Evolutionary conservation across 2,888 invertebrate genomes (phyloP).

Genomic region (Agrypnus murinus): DNA sequence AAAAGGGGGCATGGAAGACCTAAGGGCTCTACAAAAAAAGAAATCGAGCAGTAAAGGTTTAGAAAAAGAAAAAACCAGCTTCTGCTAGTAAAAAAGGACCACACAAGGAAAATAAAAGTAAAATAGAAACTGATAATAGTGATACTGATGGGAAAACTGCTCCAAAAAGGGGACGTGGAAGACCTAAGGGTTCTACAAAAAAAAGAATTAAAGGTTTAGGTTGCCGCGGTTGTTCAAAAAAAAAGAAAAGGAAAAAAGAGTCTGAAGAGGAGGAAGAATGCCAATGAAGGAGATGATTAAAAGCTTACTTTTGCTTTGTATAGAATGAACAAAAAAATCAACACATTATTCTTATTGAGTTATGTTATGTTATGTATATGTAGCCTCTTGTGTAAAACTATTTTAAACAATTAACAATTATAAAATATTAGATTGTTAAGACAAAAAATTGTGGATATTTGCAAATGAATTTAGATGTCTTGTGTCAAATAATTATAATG

Average conservation of each 20-base stretch:
- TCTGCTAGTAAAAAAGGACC: constrained; percentile 36
- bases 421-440: too few species aligned
- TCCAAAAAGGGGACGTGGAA: constrained; percentile 74
- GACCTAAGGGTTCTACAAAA: constrained; percentile 74
- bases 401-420: too few species aligned
- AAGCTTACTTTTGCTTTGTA: too few species aligned
- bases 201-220: too few species aligned
- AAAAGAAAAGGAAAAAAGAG: constrained; percentile 67
- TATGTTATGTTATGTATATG: too few species aligned
- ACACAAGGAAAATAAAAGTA: constrained; percentile 53
- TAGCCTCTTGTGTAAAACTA: too few species aligned
- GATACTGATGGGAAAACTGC: constrained; percentile 66
- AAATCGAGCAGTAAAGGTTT: constrained; percentile 70
- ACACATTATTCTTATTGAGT: too few species aligned
- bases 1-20: constrained; percentile 75
- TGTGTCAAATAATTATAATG: too few species aligned
- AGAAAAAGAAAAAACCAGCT: too few species aligned
- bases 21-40: constrained; percentile 73
- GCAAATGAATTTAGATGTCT: too few species aligned
- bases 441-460: too few species aligned
- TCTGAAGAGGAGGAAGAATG: constrained; percentile 69
- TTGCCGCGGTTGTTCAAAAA: constrained; percentile 72
- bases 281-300: constrained; percentile 63
- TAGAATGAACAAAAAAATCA: too few species aligned
- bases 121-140: constrained; percentile 59